These are phyloP conservation scores for Protonibea diacanthus DNA, from an alignment of 2,797 vertebrate genomes.

Conservation along the genomic window DNA sequence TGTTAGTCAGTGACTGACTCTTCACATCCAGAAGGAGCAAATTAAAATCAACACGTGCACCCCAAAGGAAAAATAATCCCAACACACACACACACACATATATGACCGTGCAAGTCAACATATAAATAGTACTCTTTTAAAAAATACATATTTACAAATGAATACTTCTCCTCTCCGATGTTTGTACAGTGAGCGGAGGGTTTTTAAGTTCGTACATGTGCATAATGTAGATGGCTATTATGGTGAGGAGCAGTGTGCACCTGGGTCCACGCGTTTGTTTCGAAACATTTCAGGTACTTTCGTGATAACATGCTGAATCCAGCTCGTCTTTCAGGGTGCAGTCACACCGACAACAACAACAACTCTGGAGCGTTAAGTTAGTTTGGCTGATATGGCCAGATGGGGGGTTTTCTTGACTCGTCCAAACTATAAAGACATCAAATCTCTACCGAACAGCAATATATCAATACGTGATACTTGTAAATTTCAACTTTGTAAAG, in stretches of 20 bases:
- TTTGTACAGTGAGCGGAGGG: slow-evolving; percentile 42
- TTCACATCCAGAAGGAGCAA: neutral
- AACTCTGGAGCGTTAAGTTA: neutral
- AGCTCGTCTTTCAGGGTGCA: neutral
- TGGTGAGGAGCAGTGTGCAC: slow-evolving; percentile 29
- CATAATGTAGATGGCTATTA: slow-evolving; percentile 39
- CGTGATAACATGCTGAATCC: neutral
- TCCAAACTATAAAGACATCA: neutral
- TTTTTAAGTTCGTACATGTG: slow-evolving; percentile 46
- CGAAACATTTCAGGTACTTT: slow-evolving; percentile 20
- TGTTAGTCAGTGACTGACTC: neutral
- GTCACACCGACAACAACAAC: neutral
- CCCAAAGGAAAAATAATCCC: slow-evolving; percentile 5
- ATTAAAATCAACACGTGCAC: slow-evolving; percentile 1
- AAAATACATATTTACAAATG: slow-evolving; percentile 72
- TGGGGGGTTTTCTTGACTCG: neutral
- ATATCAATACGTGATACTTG: neutral
- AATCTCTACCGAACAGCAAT: neutral
- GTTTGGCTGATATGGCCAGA: no score
- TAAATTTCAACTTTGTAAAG: neutral
- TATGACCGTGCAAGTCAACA: slow-evolving; percentile 40
- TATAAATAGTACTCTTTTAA: slow-evolving; percentile 58
- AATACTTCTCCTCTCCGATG: slow-evolving; percentile 41
- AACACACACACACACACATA: slow-evolving; percentile 34
- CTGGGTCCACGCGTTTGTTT: slow-evolving; percentile 1